These are phyloP conservation scores for Poicephalus meyeri DNA, from an alignment of 2,113 vertebrate genomes.

Conservation along the genomic window DNA sequence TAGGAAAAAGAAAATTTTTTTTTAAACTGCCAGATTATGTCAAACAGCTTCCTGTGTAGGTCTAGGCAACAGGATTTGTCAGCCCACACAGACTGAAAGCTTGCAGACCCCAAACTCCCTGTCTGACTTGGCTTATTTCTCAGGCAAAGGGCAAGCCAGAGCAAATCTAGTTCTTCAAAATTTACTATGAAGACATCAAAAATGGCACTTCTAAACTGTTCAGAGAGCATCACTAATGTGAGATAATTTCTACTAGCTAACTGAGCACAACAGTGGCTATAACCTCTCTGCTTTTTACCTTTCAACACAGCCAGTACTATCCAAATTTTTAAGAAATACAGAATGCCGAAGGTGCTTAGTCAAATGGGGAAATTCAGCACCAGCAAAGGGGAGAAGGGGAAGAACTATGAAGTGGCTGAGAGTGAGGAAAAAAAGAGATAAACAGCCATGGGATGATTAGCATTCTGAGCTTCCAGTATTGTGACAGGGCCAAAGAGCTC, in stretches of 20 bases:
- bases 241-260: background rate
- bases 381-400: background rate
- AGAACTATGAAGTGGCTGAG: background rate
- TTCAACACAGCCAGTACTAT: background rate
- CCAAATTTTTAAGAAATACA: background rate
- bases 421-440: background rate
- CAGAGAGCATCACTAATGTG: background rate
- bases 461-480: background rate
- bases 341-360: background rate
- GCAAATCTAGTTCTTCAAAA: background rate
- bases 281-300: background rate
- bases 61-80: constrained; percentile 29
- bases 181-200: background rate
- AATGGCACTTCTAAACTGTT: background rate
- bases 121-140: constrained; percentile 11
- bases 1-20: constrained; percentile 48
- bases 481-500: background rate
- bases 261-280: background rate
- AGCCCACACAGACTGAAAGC: constrained; percentile 16
- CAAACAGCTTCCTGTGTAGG: constrained; percentile 12
- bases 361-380: background rate
- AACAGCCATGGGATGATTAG: background rate
- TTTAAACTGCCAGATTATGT: constrained; percentile 49
- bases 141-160: background rate
- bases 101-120: background rate